A percentile compares a stretch with the other conserved stretches of the same genome.
These are phyloP conservation scores for Scytalopus superciliaris DNA, from an alignment of 2,113 vertebrate genomes.

Conservation along the genomic window DNA sequence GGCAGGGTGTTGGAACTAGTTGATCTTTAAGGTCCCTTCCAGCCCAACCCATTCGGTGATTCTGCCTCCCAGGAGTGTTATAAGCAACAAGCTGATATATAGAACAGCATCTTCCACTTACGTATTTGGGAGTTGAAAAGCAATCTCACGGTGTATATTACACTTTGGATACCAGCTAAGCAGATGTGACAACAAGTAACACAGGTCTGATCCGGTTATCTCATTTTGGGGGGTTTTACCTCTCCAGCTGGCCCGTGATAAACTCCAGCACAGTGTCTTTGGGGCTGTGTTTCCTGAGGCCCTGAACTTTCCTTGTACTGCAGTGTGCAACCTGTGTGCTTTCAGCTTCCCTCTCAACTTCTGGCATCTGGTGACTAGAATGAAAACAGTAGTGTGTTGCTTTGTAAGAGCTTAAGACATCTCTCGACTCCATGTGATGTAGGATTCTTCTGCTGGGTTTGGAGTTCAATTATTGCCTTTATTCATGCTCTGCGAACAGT, in stretches of 20 bases:
- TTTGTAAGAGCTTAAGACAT: background rate
- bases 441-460: background rate
- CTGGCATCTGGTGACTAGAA: background rate
- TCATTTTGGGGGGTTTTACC: background rate
- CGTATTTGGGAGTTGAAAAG: background rate
- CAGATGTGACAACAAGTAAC: background rate
- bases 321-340: background rate
- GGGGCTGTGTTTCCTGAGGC: background rate
- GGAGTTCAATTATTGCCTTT: background rate
- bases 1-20: background rate
- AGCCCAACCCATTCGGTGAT: background rate
- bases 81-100: background rate
- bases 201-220: background rate
- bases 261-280: background rate
- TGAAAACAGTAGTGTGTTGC: background rate
- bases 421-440: background rate
- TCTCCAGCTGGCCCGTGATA: background rate
- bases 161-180: background rate
- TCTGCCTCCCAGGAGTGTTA: background rate
- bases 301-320: background rate
- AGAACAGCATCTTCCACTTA: background rate
- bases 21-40: background rate
- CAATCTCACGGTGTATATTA: background rate
- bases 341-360: background rate
- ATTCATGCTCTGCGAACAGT: background rate